A percentile compares a stretch with the other conserved stretches of the same genome.
phyloP scores from a whole-genome alignment of 2,113 vertebrate genomes.

The Regulus satrapa region DNA sequence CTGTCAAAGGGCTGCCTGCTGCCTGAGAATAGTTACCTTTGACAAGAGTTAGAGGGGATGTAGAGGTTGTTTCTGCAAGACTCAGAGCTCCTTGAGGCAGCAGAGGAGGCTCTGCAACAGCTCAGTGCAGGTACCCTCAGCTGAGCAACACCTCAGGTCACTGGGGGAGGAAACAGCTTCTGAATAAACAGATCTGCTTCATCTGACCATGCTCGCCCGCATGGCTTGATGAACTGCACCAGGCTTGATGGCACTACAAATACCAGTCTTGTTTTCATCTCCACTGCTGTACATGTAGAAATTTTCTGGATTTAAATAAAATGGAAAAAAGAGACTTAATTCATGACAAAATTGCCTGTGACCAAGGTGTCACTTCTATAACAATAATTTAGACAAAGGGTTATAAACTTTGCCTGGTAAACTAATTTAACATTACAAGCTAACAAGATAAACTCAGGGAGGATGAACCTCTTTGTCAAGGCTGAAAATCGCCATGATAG shows the following conservation, averaged over 20 bases:
- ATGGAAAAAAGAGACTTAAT: neutral
- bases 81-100: constrained; percentile 2
- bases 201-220: no score
- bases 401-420: neutral
- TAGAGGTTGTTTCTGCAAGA: constrained; percentile 18
- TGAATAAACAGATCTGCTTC: neutral
- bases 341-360: neutral
- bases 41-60: neutral
- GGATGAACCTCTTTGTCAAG: neutral
- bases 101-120: neutral
- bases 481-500: neutral
- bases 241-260: neutral
- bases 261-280: neutral
- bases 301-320: neutral
- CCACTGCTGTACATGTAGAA: neutral
- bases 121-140: neutral
- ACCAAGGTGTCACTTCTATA: neutral
- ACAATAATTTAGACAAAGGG: neutral
- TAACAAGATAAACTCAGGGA: neutral
- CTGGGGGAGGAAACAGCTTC: neutral
- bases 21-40: constrained; percentile 51
- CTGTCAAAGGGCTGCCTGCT: neutral
- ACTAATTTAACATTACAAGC: neutral
- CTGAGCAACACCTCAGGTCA: neutral
- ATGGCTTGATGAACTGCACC: no score